These are phyloP conservation scores for Merops nubicus DNA, from an alignment of 2,113 vertebrate genomes.

Conservation along the genomic window DNA sequence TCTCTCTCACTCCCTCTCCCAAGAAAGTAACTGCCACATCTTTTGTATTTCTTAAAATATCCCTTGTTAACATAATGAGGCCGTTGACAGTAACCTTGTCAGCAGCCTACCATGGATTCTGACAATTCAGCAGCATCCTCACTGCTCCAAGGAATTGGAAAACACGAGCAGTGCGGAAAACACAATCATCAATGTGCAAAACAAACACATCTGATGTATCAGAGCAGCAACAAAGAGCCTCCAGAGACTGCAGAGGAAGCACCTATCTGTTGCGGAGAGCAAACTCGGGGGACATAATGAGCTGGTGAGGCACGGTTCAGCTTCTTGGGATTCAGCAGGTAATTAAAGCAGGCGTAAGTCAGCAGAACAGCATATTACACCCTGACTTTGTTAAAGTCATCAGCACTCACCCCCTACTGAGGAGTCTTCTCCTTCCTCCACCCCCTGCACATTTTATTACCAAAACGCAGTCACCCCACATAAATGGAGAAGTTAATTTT, in stretches of 20 bases:
- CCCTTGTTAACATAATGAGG: constrained; percentile 46
- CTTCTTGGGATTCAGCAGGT: background rate
- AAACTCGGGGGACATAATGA: background rate
- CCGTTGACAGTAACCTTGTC: constrained; percentile 45
- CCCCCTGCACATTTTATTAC: background rate
- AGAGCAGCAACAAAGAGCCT: constrained; percentile 30
- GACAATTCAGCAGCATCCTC: constrained; percentile 55
- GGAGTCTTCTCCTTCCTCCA: background rate
- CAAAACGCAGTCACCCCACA: background rate
- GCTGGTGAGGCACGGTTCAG: background rate
- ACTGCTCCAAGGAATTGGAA: constrained; percentile 45
- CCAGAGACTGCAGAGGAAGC: background rate
- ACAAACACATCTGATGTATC: constrained; percentile 28
- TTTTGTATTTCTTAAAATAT: constrained; percentile 59
- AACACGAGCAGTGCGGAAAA: constrained; percentile 42
- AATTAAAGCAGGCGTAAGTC: constrained; percentile 55
- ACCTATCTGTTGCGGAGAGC: constrained; percentile 11
- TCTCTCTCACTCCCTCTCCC: background rate
- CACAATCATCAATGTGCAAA: constrained; percentile 28
- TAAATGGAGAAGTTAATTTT: constrained; percentile 31
- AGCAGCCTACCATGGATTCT: background rate
- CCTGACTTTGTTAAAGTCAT: background rate
- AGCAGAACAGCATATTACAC: constrained; percentile 43
- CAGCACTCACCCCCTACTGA: background rate
- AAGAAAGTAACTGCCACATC: constrained; percentile 9